Conservation (phyloP, 2,113 vertebrate species). For the Datnioides undecimradiatus region DNA sequence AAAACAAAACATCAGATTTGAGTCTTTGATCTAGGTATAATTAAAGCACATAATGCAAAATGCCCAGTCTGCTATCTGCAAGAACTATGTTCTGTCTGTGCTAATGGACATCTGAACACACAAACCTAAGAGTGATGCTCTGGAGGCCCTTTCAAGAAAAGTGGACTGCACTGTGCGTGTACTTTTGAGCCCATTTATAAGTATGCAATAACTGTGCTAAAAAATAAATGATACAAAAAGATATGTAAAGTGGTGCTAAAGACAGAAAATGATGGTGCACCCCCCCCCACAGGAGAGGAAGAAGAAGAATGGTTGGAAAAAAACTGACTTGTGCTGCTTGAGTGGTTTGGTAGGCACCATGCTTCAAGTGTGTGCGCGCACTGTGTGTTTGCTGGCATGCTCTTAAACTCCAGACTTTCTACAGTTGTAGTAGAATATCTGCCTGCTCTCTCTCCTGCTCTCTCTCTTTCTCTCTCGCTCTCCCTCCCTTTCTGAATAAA, state of each 20-base stretch:
- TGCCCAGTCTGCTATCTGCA: conserved; percentile 1
- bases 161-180: neutral
- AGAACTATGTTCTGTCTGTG: too few species aligned
- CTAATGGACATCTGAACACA: neutral
- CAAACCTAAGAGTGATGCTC: conserved; percentile 11
- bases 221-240: conserved; percentile 1
- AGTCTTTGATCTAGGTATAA: conserved; percentile 48
- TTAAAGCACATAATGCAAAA: conserved; percentile 37
- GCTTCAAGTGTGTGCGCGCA: conserved; percentile 29
- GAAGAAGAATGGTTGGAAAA: conserved; percentile 20
- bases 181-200: neutral
- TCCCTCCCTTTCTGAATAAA: conserved; percentile 30
- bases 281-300: conserved; percentile 1
- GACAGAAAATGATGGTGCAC: conserved; percentile 26
- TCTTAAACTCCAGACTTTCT: conserved; percentile 8
- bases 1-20: conserved; percentile 58
- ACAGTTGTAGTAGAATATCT: conserved; percentile 12
- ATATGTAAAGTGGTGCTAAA: conserved; percentile 21
- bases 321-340: conserved; percentile 27
- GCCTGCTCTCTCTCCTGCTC: neutral
- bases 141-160: conserved; percentile 20
- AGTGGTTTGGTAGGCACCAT: conserved; percentile 26
- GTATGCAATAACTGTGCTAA: neutral
- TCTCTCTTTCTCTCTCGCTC: neutral
- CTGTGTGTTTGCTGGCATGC: conserved; percentile 15